phyloP scores from a whole-genome alignment of 35 echinoderm and acorn worm genomes.

The Anneissia japonica region DNA sequence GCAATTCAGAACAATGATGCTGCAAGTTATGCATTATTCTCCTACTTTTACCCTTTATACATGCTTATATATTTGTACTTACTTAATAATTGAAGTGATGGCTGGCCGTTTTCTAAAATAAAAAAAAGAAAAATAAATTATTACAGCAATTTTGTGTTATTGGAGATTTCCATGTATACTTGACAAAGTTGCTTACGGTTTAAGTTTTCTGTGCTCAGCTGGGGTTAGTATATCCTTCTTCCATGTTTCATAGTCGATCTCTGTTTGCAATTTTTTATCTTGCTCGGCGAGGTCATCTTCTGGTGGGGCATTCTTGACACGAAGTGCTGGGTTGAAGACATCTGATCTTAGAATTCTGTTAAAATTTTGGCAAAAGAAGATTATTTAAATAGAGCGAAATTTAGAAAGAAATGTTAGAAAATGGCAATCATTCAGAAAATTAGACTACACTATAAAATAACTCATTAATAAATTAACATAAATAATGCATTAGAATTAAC shows the following conservation, averaged over 20 bases:
- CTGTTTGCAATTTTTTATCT: slow-evolving; percentile 30
- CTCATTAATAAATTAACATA: too few relatives aligned
- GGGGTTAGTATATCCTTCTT: slow-evolving; percentile 55
- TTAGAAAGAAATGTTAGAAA: too few relatives aligned
- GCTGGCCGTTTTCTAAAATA: slow-evolving; percentile 67
- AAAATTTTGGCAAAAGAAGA: too few relatives aligned
- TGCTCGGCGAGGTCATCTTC: slow-evolving; percentile 12
- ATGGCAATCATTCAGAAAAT: too few relatives aligned
- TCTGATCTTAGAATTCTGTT: slow-evolving; percentile 77
- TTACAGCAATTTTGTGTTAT: neutral
- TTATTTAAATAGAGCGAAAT: too few relatives aligned
- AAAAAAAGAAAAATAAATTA: slow-evolving; percentile 5
- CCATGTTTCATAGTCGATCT: slow-evolving; percentile 20
- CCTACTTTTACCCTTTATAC: neutral
- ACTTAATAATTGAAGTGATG: slow-evolving; percentile 87
- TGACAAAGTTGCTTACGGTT: slow-evolving; percentile 17
- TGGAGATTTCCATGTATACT: neutral
- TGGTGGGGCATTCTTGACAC: slow-evolving; percentile 67
- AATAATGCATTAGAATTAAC: too few relatives aligned
- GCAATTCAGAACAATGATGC: too few relatives aligned
- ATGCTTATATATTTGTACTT: slow-evolving; percentile 14
- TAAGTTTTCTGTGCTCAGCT: slow-evolving; percentile 61
- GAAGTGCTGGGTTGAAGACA: slow-evolving; percentile 87
- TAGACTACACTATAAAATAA: too few relatives aligned
- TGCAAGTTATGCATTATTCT: too few relatives aligned